Percentiles rank a stretch among this genome's conserved stretches.
phyloP scores from a whole-genome alignment of 2,797 vertebrate species.

The Acestrorhynchus altus region DNA sequence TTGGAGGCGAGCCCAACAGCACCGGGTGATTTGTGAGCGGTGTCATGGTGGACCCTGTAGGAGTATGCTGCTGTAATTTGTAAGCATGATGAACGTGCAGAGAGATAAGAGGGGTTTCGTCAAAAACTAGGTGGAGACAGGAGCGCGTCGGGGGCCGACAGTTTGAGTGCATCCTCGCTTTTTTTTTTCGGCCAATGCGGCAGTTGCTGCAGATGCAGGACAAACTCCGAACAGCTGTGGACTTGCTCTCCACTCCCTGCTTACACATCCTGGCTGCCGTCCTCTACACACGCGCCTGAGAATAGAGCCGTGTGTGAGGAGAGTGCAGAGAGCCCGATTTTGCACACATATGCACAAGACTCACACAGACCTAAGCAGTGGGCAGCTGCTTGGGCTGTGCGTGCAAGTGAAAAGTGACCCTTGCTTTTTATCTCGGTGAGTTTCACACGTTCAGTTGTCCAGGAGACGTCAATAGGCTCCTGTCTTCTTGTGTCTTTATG shows the following conservation, averaged over 20 bases:
- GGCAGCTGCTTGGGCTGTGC: slow-evolving; percentile 41
- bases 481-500: slow-evolving; percentile 14
- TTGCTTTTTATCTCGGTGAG: slow-evolving; percentile 35
- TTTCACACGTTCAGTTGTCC: slow-evolving; percentile 38
- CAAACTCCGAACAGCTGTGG: slow-evolving; percentile 86
- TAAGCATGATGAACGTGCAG: slow-evolving; percentile 18
- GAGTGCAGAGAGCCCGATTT: slow-evolving; percentile 5
- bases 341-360: background rate
- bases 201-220: slow-evolving; percentile 84
- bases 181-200: slow-evolving; percentile 87
- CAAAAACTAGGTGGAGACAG: slow-evolving; percentile 63
- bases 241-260: slow-evolving; percentile 72
- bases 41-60: slow-evolving; percentile 8
- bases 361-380: background rate
- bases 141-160: slow-evolving; percentile 69
- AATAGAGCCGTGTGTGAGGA: slow-evolving; percentile 39
- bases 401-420: slow-evolving; percentile 30
- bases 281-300: slow-evolving; percentile 32
- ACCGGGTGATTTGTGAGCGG: slow-evolving; percentile 10
- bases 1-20: slow-evolving; percentile 22
- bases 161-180: slow-evolving; percentile 82
- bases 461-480: slow-evolving; percentile 5
- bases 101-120: slow-evolving; percentile 9
- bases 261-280: slow-evolving; percentile 75
- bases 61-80: slow-evolving; percentile 26